Conservation (phyloP, 2,113 vertebrate genomes). For the Oenanthe melanoleuca region DNA sequence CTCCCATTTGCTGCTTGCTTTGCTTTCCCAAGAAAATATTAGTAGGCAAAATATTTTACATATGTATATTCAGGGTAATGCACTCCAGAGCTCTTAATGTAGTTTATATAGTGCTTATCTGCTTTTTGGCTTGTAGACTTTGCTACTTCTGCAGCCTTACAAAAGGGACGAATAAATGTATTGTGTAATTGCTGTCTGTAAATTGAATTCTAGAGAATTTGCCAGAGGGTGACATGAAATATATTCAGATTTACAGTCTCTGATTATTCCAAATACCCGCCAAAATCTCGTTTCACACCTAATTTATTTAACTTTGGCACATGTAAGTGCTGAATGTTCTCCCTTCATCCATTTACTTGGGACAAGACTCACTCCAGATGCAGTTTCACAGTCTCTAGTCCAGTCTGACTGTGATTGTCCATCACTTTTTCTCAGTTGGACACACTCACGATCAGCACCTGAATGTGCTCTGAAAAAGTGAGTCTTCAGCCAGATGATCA, state of each 20-base stretch:
- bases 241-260: neutral
- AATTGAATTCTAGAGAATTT: neutral
- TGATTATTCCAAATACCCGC: neutral
- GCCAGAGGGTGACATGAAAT: neutral
- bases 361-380: neutral
- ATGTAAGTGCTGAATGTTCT: neutral
- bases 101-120: neutral
- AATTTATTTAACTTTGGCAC: constrained; percentile 6
- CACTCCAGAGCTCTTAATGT: neutral
- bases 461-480: neutral
- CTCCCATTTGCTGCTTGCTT: neutral
- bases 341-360: neutral
- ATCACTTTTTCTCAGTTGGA: neutral
- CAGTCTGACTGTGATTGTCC: neutral
- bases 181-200: neutral
- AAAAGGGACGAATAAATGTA: neutral
- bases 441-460: neutral
- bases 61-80: neutral
- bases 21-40: neutral
- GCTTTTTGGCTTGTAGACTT: neutral
- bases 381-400: neutral
- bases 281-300: neutral
- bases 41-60: neutral
- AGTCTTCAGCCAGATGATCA: neutral
- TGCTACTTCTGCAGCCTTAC: constrained; percentile 5